Evolutionary conservation across 2,888 invertebrate species (phyloP), one percentile per base, ranked within the genome.

Genomic region (Toxonevra muliebris): DNA sequence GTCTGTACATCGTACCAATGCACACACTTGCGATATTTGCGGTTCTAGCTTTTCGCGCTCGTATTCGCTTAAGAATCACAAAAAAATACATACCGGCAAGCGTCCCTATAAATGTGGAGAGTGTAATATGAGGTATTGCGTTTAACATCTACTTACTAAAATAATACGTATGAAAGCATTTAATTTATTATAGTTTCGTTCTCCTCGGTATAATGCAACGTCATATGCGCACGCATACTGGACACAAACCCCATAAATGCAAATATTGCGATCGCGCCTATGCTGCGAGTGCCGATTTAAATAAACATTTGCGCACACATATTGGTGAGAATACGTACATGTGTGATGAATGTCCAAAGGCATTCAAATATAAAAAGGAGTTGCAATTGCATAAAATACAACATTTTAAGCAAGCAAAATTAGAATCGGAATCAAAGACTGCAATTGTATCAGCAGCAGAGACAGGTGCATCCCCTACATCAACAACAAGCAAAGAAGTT

Each of bases 1-100:
- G 54, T 76, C 82, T 20, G 86, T 87, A 0, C 89, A 89, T 73
- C 84, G 86, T 11, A 87, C 87, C 17, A 75, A 90, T 63, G 91
- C 91, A 0, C 89, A 88, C 81, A 87, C 87, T 68, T 91, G 91
- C 72, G 88, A 89, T 30, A 87, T 87, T 67, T 91, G 91, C 73
- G 88, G 88, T 12, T 88, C 90, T 70, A 75, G 87, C 19, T 89
- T 89, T 75, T 88, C 88, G 0, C 88, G 88, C 66, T 84, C 85
- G 1, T 87, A 86, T 73, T 87, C 88, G 0, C 80, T 91, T 42
- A 90, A 89, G 77, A 88, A 91, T 58, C 91, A 91, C 76, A 87
- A 88, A 76, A 80, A 90, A 55, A 90, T 89, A n/a, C 91, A 91
- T 74, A 87, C 89, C 0, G 90, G 90, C 0, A 86, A 89, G 59